Conservation (phyloP, 2,113 vertebrate species). For the Labeo catla region DNA sequence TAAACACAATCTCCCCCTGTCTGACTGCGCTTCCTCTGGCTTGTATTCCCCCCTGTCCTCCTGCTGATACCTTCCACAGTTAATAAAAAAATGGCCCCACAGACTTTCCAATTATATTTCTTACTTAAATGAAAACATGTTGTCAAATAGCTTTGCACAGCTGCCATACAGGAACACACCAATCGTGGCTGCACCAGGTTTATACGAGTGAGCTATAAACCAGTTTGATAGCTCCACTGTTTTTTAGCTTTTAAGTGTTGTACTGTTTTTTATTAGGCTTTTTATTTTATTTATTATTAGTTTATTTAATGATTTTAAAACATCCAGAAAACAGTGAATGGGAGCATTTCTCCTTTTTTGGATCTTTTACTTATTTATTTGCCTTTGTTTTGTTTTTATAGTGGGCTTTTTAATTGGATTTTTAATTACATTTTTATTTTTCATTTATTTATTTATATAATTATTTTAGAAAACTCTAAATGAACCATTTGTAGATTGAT, state of each 20-base stretch:
- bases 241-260: neutral
- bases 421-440: neutral
- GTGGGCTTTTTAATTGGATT: neutral
- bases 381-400: neutral
- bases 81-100: constrained; percentile 53
- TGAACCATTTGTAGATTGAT: neutral
- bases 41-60: constrained; percentile 58
- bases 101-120: constrained; percentile 62
- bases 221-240: neutral
- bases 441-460: neutral
- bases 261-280: neutral
- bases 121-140: constrained; percentile 57
- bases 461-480: neutral
- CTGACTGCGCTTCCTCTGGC: constrained; percentile 32
- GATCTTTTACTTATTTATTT: neutral
- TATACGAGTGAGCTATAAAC: neutral
- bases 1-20: constrained; percentile 61
- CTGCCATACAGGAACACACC: constrained; percentile 46
- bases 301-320: too few relatives aligned
- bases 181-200: neutral
- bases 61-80: constrained; percentile 58
- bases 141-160: constrained; percentile 52
- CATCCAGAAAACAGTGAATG: too few relatives aligned
- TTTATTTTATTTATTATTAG: too few relatives aligned
- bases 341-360: too few relatives aligned